Percentiles rank a stretch among this genome's conserved stretches.
These are phyloP conservation scores for Prorops nasuta DNA, from an alignment of 1,140 invertebrate genomes.

Conservation along the genomic window DNA sequence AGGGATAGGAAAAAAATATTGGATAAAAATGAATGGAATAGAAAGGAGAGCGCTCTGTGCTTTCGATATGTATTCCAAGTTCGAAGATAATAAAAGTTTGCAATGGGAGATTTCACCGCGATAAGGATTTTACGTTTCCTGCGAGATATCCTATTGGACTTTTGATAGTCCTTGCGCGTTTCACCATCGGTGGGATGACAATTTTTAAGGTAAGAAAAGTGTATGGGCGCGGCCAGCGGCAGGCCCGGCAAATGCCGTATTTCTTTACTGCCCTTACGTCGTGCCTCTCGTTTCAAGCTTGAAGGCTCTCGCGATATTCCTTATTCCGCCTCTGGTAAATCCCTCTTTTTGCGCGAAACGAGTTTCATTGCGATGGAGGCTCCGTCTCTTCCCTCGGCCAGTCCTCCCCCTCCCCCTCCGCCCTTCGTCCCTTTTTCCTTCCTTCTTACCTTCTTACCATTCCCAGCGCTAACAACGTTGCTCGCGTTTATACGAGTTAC, in stretches of 20 bases:
- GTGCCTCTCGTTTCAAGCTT: conserved; percentile 10
- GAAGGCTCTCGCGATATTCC: conserved; percentile 15
- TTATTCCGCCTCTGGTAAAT: conserved; percentile 20
- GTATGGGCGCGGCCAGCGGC: not conserved
- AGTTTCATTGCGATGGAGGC: conserved; percentile 1
- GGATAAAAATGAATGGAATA: too few relatives aligned
- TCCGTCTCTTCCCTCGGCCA: not conserved
- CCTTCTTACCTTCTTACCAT: not conserved
- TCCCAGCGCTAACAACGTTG: conserved; percentile 8
- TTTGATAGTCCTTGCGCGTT: not conserved
- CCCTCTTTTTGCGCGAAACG: conserved; percentile 12
- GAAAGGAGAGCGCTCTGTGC: not conserved
- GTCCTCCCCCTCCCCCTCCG: not conserved
- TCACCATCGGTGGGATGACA: not conserved
- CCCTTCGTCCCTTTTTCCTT: not conserved
- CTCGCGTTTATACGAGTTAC: conserved; percentile 12
- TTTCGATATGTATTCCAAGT: not conserved
- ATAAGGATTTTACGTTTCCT: not conserved
- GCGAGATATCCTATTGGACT: not conserved
- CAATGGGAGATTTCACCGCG: not conserved
- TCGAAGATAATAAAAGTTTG: not conserved
- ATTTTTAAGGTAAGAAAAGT: not conserved
- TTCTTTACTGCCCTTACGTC: conserved; percentile 14
- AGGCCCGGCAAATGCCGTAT: conserved; percentile 1
- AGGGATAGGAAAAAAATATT: not conserved